phyloP scores from a whole-genome alignment of 1,140 invertebrate genomes.

The Episyrphus balteatus region DNA sequence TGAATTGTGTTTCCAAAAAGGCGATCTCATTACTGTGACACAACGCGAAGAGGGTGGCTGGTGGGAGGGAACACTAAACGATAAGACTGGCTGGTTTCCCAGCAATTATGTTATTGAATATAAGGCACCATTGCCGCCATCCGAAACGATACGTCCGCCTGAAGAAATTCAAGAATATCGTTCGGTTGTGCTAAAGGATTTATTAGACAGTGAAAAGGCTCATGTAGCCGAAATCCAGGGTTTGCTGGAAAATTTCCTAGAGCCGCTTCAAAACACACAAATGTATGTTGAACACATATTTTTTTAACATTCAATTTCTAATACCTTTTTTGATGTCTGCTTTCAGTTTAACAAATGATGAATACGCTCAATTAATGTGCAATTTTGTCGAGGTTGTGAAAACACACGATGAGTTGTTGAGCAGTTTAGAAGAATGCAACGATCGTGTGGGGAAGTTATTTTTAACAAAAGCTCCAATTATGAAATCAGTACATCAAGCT shows the following conservation, averaged over 20 bases:
- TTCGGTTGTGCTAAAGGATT: slow-evolving; percentile 79
- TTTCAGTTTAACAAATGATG: slow-evolving; percentile 68
- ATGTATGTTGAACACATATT: slow-evolving; percentile 54
- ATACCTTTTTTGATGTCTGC: slow-evolving; percentile 5
- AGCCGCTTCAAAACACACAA: slow-evolving; percentile 68
- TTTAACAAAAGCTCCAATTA: slow-evolving; percentile 69
- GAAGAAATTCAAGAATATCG: slow-evolving; percentile 64
- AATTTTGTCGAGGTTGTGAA: slow-evolving; percentile 81
- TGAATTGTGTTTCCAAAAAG: slow-evolving; percentile 92
- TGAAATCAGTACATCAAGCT: slow-evolving; percentile 73
- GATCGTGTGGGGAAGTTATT: slow-evolving; percentile 87
- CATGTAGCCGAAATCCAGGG: slow-evolving; percentile 81
- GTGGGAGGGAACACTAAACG: slow-evolving; percentile 93
- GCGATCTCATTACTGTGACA: slow-evolving; percentile 92
- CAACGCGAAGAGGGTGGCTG: slow-evolving; percentile 86
- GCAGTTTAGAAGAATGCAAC: slow-evolving; percentile 68
- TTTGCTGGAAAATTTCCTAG: slow-evolving; percentile 71
- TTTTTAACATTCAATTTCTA: background rate
- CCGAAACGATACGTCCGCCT: slow-evolving; percentile 43
- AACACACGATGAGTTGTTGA: slow-evolving; percentile 67
- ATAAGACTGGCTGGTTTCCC: slow-evolving; percentile 96
- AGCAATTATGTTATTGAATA: slow-evolving; percentile 92
- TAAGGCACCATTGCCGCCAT: slow-evolving; percentile 48
- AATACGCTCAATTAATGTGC: slow-evolving; percentile 74
- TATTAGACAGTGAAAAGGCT: slow-evolving; percentile 83